Evolutionary conservation across 2,797 vertebrate genomes (phyloP).

Genomic region (Eidolon dupreanum): DNA sequence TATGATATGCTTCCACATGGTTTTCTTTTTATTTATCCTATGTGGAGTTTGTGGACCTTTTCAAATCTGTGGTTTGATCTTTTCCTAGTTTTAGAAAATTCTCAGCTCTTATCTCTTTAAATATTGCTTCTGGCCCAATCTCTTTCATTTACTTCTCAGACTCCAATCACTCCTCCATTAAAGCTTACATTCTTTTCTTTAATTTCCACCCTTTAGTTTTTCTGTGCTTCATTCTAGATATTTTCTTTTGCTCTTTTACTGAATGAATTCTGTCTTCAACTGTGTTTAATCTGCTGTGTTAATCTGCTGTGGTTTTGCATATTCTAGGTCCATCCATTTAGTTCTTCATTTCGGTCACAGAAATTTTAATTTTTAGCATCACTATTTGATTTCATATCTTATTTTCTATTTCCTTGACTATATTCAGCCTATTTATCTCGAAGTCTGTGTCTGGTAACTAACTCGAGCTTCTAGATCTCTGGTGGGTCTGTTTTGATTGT

Average conservation of each 20-base stretch:
- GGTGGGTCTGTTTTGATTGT: background rate
- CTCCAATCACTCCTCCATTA: background rate
- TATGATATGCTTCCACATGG: rapidly evolving
- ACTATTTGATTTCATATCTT: background rate
- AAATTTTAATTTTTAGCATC: background rate
- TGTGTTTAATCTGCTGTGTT: background rate
- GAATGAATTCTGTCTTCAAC: background rate
- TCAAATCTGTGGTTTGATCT: background rate
- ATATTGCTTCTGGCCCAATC: background rate
- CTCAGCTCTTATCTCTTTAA: background rate
- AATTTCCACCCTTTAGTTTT: background rate
- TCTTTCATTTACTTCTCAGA: background rate
- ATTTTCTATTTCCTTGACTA: background rate
- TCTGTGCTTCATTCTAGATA: background rate
- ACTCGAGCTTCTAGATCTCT: background rate
- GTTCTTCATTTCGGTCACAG: background rate
- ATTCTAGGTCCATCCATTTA: background rate
- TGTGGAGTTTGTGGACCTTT: background rate
- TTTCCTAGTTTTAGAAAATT: background rate
- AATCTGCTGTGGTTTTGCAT: no score
- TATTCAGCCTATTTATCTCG: background rate
- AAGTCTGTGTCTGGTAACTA: background rate
- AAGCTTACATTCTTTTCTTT: no score
- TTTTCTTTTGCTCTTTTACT: background rate
- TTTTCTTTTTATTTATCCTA: background rate